Evolutionary conservation across 2,888 invertebrate species (phyloP), one percentile per base, ranked within the genome.

Genomic region (Diplolepis rosae): DNA sequence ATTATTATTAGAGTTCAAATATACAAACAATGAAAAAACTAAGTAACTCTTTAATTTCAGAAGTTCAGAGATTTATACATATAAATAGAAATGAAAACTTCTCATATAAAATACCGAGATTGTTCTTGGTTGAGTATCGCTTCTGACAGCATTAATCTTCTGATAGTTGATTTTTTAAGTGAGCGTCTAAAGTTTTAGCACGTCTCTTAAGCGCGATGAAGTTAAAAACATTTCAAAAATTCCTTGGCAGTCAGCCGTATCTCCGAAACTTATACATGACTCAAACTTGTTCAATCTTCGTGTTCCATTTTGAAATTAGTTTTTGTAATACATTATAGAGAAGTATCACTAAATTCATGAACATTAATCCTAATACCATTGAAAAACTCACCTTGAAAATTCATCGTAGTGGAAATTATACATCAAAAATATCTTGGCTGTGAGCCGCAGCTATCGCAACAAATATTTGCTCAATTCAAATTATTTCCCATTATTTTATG

Each of bases 361-460:
- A 45, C 24, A 35, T 35, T 24, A 13, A 22, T 22, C 35, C 22
- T 3, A 24, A 35, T 77, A 45, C 68, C 65, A 22, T 66, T 54
- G 67, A 75, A 78, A 74, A 72, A 71, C 71, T 65, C 76, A 78
- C 80, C 80, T 77, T 80, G 79, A 66, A 74, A 76, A 79, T 78
- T 79, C 69, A 67, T 74, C 54, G 28, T 72, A 74, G 72, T 73
- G 54, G 56, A 68, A 65, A 66, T 61, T 70, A 68, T 66, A 4
- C 1, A 54, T 74, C 68, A 73, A 79, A 80, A 79, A 79, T 80
- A 80, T 73, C 72, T 80, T 80, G 80, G 76, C 80, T 78, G 66
- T 66, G 54, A 66, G 69, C 70, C 65, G 71, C 68, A 71, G 67
- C 30, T 61, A 28, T 68, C 45, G 45, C 68, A 65, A 76, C 54